Evolutionary conservation across 2,888 invertebrate species (phyloP), one percentile per base, ranked within the genome.

Genomic region (Hyposoter dolosus): DNA sequence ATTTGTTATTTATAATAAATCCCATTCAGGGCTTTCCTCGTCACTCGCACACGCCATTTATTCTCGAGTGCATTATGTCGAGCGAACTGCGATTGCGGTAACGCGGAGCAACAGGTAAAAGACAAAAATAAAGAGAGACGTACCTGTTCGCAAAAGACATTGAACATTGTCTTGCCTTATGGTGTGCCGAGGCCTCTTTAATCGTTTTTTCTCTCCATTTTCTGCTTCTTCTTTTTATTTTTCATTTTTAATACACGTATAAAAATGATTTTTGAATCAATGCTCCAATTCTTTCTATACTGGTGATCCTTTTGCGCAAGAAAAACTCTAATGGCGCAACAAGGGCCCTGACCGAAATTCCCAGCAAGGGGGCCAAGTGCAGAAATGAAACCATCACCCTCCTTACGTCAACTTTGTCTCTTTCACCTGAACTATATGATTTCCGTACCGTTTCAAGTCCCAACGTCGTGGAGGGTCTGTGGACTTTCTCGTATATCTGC

Each of bases 311-410:
- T 40, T 50, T 66, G 47, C 35, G 23, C 56, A 68, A 68, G 76
- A 88, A 82, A 75, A 79, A 81, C 75, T 78, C 87, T 88, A 90
- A 90, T 91, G 91, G 90, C 91, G 92, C 90, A 90, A 91, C 84
- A 90, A 40, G 40, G 92, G 89, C 93, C 93, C 90, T 93, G 93
- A 93, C 93, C 93, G 93, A 93, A 93, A 93, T 93, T 92, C 91
- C 89, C 88, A 71, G 80, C 91, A 92, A 93, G 90, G 90, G 93
- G 93, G 93, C 92, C 93, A 93, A 93, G 93, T 93, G 93, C 93
- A 93, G 86, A 82, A 69, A 78, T 43, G 47, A 32, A 12, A 45
- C 69, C 65, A 72, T 71, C 71, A n/a, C 45, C 63, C 53, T 68
- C 76, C 60, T 60, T 60, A 60, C 60, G 28, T 63, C 23, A 68